These are phyloP conservation scores for Perca schrenkii DNA, from an alignment of 2,113 vertebrate genomes.

Conservation along the genomic window DNA sequence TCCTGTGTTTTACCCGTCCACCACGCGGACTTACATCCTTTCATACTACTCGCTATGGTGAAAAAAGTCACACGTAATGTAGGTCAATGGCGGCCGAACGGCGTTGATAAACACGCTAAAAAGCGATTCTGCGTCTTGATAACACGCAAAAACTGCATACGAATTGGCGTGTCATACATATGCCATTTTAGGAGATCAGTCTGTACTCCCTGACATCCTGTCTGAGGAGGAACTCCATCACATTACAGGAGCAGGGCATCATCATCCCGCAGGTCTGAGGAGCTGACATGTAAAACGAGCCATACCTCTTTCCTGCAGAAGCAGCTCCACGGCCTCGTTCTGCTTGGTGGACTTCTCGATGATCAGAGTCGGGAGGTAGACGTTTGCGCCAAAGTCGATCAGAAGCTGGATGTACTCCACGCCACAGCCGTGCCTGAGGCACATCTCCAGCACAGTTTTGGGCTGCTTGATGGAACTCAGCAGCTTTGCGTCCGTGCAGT, in stretches of 20 bases:
- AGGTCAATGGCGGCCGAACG: no score
- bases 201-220: neutral
- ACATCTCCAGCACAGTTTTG: slow-evolving; percentile 87
- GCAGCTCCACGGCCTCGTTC: slow-evolving; percentile 87
- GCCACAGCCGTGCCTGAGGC: slow-evolving; percentile 84
- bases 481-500: slow-evolving; percentile 79
- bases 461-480: slow-evolving; percentile 81
- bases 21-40: no score
- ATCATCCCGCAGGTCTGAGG: neutral
- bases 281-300: neutral
- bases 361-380: slow-evolving; percentile 88
- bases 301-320: slow-evolving; percentile 91
- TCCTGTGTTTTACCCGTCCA: no score
- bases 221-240: no score
- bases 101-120: no score
- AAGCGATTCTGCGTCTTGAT: no score
- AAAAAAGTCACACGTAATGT: no score
- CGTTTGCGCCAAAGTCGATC: slow-evolving; percentile 94
- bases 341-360: slow-evolving; percentile 76
- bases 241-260: neutral
- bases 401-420: slow-evolving; percentile 89
- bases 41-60: no score
- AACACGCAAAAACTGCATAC: no score
- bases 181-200: no score
- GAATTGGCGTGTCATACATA: no score